Base-by-base conservation (phyloP, 2,888 invertebrate species). In the Aleiodes testaceus region DNA sequence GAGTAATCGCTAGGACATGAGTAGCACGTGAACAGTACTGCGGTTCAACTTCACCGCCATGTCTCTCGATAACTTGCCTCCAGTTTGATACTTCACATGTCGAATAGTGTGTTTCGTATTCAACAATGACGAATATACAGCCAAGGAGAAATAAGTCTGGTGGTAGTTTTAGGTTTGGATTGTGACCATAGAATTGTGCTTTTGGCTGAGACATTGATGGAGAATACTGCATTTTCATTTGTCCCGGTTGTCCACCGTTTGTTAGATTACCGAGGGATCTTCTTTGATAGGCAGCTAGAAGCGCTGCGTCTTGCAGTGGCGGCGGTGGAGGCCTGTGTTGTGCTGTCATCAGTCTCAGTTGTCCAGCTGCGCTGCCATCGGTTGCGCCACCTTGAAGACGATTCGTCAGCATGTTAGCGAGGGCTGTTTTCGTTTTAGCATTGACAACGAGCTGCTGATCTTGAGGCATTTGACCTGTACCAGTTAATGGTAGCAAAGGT, bases 381-480 rank as follows among this genome's bases (percentile, higher is more conserved):
- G 88, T 81, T 1, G 89, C 84, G 5, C 87, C 85, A 6, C 90
- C 90, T 82, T 93, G 92, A 70, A 94, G 87, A 61, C 97, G 91
- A 81, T 93, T 97, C 81, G 94, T 97, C 73, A 98, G 89, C 95
- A 98, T 95, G 86, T 97, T 97, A 14, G 97, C 97, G 70, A 98
- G 89, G 0, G 98, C 98, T 0, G 97, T 97, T 89, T 98, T 98
- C 2, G 97, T 96, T 88, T 96, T 96, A 0, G 94, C 92, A 82
- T 95, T 95, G 66, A 96, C 96, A 49, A 93, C 89, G 71, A 93
- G 83, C 14, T 91, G 91, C 78, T 90, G 89, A 72, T 89, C 86
- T 2, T 85, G 81, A 4, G 87, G 79, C 63, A 88, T 83, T 63
- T 86, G 87, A 1, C 84, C 77, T 69, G 84, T 87, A 2, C 79